A percentile compares a stretch with the other conserved stretches of the same genome.
These are phyloP conservation scores for Rallus limicola DNA, from an alignment of 2,113 vertebrate species.

Conservation along the genomic window DNA sequence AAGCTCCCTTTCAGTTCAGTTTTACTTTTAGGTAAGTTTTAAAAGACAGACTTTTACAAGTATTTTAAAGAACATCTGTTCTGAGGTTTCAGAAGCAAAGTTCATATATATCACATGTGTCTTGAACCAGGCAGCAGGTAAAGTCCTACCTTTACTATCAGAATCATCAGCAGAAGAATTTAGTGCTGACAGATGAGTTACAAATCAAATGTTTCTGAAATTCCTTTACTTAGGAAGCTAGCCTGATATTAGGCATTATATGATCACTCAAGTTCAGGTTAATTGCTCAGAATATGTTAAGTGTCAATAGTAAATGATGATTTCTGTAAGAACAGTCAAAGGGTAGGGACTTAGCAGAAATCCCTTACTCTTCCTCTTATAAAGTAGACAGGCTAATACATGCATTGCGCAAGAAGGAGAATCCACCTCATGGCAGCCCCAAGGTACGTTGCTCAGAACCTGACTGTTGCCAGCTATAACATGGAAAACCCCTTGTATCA, in stretches of 20 bases:
- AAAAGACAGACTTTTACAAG: neutral
- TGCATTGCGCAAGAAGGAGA: neutral
- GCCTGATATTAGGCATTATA: neutral
- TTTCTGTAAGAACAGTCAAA: neutral
- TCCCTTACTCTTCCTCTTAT: neutral
- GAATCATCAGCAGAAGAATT: neutral
- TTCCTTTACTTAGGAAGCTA: neutral
- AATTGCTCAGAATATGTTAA: neutral
- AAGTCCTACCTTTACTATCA: neutral
- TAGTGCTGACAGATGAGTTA: neutral
- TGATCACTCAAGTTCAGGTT: neutral
- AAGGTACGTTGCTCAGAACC: neutral
- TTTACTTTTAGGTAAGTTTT: neutral
- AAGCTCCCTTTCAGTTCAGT: neutral
- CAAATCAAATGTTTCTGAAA: neutral
- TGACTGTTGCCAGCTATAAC: neutral
- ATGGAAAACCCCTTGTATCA: neutral
- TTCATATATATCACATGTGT: neutral
- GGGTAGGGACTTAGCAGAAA: neutral
- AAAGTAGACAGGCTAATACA: neutral
- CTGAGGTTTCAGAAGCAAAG: conserved; percentile 1
- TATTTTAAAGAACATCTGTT: conserved; percentile 38
- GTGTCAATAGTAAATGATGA: neutral
- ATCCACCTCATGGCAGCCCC: neutral
- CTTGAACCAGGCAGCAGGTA: neutral